Conservation (phyloP, 2,797 vertebrate species). For the Limosa lapponica region DNA sequence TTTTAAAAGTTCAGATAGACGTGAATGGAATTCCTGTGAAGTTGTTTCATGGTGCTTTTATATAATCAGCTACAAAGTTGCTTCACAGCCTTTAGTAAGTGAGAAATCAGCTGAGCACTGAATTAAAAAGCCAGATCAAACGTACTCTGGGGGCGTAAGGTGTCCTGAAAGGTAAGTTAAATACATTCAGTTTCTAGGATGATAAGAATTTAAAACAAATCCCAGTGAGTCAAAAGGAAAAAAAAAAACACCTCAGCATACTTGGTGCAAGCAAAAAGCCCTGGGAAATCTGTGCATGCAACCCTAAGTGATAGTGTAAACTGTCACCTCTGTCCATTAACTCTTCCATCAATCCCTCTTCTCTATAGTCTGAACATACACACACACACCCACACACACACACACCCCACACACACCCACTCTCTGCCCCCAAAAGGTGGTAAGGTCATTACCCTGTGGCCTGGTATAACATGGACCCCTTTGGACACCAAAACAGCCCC, state of each 20-base stretch:
- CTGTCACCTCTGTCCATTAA: background rate
- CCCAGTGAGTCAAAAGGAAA: background rate
- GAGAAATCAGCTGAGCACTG: slow-evolving; percentile 54
- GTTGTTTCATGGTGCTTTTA: slow-evolving; percentile 17
- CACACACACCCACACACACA: no score
- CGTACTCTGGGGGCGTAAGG: background rate
- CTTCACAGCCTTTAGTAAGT: slow-evolving; percentile 34
- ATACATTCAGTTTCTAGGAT: slow-evolving; percentile 31
- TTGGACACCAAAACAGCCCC: background rate
- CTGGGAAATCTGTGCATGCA: background rate
- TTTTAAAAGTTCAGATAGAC: slow-evolving; percentile 15
- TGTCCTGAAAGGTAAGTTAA: slow-evolving; percentile 50
- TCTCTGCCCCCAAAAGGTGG: background rate
- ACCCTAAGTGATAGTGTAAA: background rate
- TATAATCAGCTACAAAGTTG: slow-evolving; percentile 49
- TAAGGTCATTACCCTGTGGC: background rate
- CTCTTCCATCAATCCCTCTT: background rate
- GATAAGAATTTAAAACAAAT: slow-evolving; percentile 34
- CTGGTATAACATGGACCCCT: background rate
- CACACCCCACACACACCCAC: background rate
- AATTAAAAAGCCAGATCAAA: slow-evolving; percentile 65
- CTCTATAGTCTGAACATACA: background rate
- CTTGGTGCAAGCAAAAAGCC: background rate
- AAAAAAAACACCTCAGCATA: background rate
- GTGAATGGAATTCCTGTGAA: slow-evolving; percentile 40